Percentiles rank a stretch among this genome's conserved stretches.
These are phyloP conservation scores for Tipula lateralis DNA, from an alignment of 2,888 invertebrate genomes.

Conservation along the genomic window DNA sequence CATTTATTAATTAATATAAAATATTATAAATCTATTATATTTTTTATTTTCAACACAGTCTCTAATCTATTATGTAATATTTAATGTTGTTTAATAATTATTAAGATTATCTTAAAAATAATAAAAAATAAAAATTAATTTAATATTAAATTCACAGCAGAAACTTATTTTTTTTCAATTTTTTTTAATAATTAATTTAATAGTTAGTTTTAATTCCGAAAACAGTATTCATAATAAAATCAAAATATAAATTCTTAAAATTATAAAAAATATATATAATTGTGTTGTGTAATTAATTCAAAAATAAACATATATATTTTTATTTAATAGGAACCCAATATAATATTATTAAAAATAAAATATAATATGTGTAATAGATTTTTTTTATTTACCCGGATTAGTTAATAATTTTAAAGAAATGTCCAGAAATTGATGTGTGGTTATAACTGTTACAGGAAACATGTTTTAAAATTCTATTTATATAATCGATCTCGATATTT, in stretches of 20 bases:
- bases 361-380: neutral
- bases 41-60: neutral
- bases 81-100: neutral
- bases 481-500: neutral
- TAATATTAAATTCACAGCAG: slow-evolving; percentile 24
- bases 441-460: neutral
- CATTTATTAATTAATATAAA: neutral
- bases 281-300: slow-evolving; percentile 3
- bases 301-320: neutral
- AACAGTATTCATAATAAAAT: neutral
- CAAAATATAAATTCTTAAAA: slow-evolving; percentile 6
- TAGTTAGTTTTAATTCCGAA: neutral
- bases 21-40: neutral
- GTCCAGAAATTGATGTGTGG: neutral
- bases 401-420: neutral
- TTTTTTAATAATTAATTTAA: neutral
- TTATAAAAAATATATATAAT: neutral
- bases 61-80: neutral
- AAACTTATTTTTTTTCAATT: neutral
- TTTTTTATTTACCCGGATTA: neutral
- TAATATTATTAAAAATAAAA: neutral
- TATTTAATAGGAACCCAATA: slow-evolving; percentile 19
- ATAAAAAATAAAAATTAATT: slow-evolving; percentile 9
- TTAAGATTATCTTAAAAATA: neutral
- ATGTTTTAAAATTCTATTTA: neutral